Base-by-base conservation (phyloP, 2,113 vertebrate genomes). In the Equus quagga region DNA sequence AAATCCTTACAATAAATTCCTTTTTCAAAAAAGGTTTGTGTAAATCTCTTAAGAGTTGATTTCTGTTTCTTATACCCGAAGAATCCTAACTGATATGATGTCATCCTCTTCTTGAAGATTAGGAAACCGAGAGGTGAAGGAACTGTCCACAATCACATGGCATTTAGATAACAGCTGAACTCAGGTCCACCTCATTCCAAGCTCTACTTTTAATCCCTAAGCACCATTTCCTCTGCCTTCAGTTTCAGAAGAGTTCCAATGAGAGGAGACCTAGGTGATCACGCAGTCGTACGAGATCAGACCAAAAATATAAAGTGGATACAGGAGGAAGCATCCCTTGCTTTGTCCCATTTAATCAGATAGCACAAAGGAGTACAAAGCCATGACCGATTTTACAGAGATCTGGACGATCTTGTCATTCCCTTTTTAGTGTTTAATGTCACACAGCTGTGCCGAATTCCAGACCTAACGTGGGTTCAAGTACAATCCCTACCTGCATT, bases 401-500 rank as follows among this genome's bases (percentile, higher is more conserved):
- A 93, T 41, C 86, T 62, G 3, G 19, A 93, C 36, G 70, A 80
- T 90, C 56, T 58, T 87, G 12, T 95, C 70, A 91, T 72, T 87
- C 23, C 60, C 72, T 46, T 89, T 70, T 95, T 36, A 75, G 12
- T 73, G 46, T 36, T 92, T 94, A 88, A 87, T 94, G 44, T 88
- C 46, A 94, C 64, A 84, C 79, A 97, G 94, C 60, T 97, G 72
- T 88, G 56, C 31, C 81, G 17, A 73, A 41, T 54, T 91, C 78
- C 36, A 83, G 76, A 82, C 18, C 81, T 84, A 85, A 56, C 21
- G 23, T 87, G 44, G 19, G n/a, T 84, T 96, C 64, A 95, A 90
- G 75, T 60, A 65, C 36, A 94, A 31, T 84, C 31, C 65, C 90
- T 95, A 97, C 90, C 41, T 98, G 76, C 60, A 79, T 69, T 93